Evolutionary conservation across 2,888 invertebrate genomes (phyloP), one percentile per base, ranked within the genome.

Genomic region (Xylophagus ater): DNA sequence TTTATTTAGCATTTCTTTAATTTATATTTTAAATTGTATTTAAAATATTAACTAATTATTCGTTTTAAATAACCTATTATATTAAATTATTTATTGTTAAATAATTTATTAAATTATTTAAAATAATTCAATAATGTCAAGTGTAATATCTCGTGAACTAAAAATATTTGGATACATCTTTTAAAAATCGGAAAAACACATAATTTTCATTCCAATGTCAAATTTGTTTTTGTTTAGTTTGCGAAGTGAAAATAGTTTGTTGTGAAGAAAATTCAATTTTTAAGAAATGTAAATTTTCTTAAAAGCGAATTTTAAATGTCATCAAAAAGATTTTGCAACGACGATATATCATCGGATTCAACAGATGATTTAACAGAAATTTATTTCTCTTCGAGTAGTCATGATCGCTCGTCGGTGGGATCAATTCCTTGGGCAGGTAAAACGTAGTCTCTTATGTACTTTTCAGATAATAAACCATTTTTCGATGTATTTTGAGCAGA

Each of bases 341-440:
- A 47, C 20, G 48, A 45, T 30, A 39, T 41, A 5, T 48, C 48
- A 37, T 44, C 44, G 12, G 58, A 56, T 43, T 56, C 53, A 1
- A 63, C 59, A 30, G 59, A 54, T 6, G 49, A 49, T 24, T 40
- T 41, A 54, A 40, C 55, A 18, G 59, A 59, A 43, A 53, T 62
- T 12, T 60, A 57, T 34, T 58, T 55, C 39, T 61, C 63, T 8
- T 60, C 61, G 3, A 62, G 61, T 41, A 61, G 61, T 40, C 34
- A 38, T 17, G 65, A 62, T 40, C 55, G 64, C 29, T 62, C 62
- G 40, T 61, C 62, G 6, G 55, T 62, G 37, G 60, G 60, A n/a
- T 64, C 64, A 17, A 64, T 65, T 41, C 64, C 64, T 1, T 65
- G 65, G 65, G 62, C 64, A n/a, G n/a, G n/a, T n/a, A n/a, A n/a